These are phyloP conservation scores for Neodiprion virginianus DNA, from an alignment of 1,140 invertebrate genomes.

Conservation along the genomic window DNA sequence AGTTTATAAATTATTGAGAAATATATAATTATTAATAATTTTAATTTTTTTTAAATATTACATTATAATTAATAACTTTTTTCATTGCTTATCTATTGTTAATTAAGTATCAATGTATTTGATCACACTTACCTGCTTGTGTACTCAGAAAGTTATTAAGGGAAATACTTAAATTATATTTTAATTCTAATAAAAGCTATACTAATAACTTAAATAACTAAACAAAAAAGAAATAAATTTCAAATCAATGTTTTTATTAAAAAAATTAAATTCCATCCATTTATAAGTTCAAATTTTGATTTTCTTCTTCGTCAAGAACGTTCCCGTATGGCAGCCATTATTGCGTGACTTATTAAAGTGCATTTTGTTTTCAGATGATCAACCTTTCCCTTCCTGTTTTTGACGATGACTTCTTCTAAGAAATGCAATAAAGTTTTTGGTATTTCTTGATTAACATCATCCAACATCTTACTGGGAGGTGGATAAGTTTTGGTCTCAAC, in stretches of 20 bases:
- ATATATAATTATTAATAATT: conserved; percentile 14
- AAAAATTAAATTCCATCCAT: too few species aligned
- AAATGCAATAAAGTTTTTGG: conserved; percentile 19
- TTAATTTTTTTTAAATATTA: conserved; percentile 16
- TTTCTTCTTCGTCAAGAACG: conserved; percentile 17
- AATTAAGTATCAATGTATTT: too few species aligned
- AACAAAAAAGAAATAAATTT: too few species aligned
- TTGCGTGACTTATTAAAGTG: conserved; percentile 26
- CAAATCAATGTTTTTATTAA: too few species aligned
- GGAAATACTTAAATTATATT: too few species aligned
- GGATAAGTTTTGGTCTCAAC: conserved; percentile 31
- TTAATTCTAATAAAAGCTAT: too few species aligned
- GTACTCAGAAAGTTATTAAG: too few species aligned
- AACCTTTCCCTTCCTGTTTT: conserved; percentile 15
- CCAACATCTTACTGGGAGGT: conserved; percentile 26
- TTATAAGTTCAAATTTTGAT: too few species aligned
- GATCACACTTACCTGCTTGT: too few species aligned
- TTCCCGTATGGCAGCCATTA: conserved; percentile 26
- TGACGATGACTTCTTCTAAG: conserved; percentile 17
- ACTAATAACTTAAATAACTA: too few species aligned
- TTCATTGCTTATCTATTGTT: background rate
- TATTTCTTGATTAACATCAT: conserved; percentile 23
- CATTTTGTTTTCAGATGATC: conserved; percentile 22
- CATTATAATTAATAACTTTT: conserved; percentile 16
- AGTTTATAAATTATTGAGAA: too few species aligned